A percentile compares a stretch with the other conserved stretches of the same genome.
These are phyloP conservation scores for Phrynocephalus guinanensis DNA, from an alignment of 2,797 vertebrate species.

Conservation along the genomic window DNA sequence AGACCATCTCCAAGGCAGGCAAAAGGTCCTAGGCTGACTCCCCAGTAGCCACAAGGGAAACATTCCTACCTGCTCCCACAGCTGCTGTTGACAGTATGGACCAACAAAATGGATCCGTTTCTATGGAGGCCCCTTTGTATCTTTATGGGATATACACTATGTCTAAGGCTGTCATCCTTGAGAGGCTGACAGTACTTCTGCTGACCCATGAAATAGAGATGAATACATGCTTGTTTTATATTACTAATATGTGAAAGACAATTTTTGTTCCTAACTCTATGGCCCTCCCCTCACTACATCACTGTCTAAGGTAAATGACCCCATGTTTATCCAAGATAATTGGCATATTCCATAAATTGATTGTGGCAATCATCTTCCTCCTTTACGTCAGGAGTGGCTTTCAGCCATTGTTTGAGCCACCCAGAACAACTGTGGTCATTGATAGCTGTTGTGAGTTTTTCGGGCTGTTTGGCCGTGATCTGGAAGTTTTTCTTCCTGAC, in stretches of 20 bases:
- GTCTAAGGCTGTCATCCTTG: background rate
- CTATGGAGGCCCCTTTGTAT: background rate
- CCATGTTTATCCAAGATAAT: background rate
- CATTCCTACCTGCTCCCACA: too few relatives aligned
- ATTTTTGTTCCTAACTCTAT: too few relatives aligned
- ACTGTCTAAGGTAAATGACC: conserved; percentile 11
- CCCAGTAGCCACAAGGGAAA: too few relatives aligned
- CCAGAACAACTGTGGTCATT: background rate
- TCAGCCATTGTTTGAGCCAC: background rate
- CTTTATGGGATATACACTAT: background rate
- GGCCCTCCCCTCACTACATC: background rate
- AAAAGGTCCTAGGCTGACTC: too few relatives aligned
- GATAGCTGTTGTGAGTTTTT: too few relatives aligned
- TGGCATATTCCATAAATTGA: background rate
- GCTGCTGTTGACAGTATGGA: background rate
- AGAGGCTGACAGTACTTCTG: background rate
- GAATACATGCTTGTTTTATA: background rate
- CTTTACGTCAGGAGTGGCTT: background rate
- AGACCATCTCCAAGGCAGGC: too few relatives aligned
- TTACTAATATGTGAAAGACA: background rate
- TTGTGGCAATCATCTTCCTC: background rate
- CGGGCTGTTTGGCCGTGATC: too few relatives aligned
- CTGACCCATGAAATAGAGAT: background rate
- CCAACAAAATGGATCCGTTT: too few relatives aligned
- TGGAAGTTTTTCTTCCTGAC: too few relatives aligned